phyloP scores from a whole-genome alignment of 2,113 vertebrate species.

The Embiotoca jacksoni region DNA sequence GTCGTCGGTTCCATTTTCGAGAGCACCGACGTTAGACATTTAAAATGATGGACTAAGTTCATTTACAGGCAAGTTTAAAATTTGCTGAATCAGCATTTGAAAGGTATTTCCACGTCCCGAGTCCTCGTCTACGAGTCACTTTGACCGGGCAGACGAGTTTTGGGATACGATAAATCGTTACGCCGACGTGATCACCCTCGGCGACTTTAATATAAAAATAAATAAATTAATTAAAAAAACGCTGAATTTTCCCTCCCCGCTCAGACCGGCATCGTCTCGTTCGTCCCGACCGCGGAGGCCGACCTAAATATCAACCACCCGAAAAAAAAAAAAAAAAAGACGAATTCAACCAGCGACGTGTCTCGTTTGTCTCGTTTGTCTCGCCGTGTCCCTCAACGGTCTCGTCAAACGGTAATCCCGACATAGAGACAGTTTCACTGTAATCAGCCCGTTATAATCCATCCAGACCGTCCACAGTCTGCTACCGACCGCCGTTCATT shows the following conservation, averaged over 20 bases:
- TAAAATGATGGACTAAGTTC: no score
- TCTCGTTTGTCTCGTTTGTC: conserved; percentile 25
- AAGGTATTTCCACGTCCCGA: no score
- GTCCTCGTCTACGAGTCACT: no score
- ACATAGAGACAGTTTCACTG: conserved; percentile 50
- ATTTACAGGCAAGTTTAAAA: conserved; percentile 47
- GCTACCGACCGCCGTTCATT: conserved; percentile 44
- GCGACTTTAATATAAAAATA: conserved; percentile 58
- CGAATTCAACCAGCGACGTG: not conserved
- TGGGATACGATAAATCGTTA: no score
- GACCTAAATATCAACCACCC: conserved; percentile 44
- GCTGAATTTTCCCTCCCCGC: conserved; percentile 49
- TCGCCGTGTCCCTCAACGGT: conserved; percentile 1
- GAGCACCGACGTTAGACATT: no score
- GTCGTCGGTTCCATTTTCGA: no score
- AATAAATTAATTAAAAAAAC: not conserved
- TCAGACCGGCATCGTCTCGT: conserved; percentile 39
- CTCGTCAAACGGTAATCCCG: conserved; percentile 56
- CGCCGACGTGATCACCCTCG: conserved; percentile 56
- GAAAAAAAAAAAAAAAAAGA: not conserved
- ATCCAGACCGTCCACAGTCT: conserved; percentile 59
- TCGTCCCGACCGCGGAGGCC: conserved; percentile 32
- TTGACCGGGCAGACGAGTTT: no score
- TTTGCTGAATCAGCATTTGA: conserved; percentile 48
- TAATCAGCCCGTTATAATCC: conserved; percentile 68